Evolutionary conservation across 1,140 invertebrate species (phyloP).

Genomic region (Hormaphis cornu): DNA sequence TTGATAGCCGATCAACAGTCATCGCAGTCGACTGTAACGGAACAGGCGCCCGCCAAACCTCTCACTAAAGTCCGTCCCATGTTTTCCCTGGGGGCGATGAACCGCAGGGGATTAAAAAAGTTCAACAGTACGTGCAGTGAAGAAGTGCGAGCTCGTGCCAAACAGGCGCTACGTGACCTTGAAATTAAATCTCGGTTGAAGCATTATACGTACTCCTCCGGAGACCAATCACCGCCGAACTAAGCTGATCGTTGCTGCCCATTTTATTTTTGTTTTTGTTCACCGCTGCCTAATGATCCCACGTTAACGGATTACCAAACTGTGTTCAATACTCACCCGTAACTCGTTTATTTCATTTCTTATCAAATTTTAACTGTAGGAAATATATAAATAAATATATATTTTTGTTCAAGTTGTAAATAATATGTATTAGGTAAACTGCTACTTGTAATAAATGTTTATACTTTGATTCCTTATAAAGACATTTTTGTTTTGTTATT

Average conservation of each 20-base stretch:
- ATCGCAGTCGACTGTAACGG: not conserved
- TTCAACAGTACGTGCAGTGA: conserved; percentile 25
- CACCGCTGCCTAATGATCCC: not conserved
- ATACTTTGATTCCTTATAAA: conserved; percentile 12
- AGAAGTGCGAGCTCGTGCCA: conserved; percentile 17
- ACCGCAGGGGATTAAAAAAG: conserved; percentile 16
- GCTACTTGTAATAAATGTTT: conserved; percentile 19
- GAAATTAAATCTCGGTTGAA: conserved; percentile 26
- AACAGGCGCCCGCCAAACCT: not conserved
- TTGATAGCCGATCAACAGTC: not conserved
- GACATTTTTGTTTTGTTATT: conserved; percentile 19
- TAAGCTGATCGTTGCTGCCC: not conserved
- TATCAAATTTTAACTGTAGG: not conserved
- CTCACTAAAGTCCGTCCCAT: not conserved
- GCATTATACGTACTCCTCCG: conserved; percentile 20
- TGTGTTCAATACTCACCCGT: conserved; percentile 24
- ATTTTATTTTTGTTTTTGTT: not conserved
- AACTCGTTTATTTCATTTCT: not conserved
- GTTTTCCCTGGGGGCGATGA: conserved; percentile 12
- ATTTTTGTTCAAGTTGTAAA: not conserved
- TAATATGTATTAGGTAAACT: not conserved
- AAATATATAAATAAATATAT: not conserved
- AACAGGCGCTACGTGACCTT: conserved; percentile 16
- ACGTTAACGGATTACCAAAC: conserved; percentile 13
- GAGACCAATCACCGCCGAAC: conserved; percentile 4